Base-by-base conservation (phyloP, 1,140 invertebrate genomes). In the Lutraria rhynchaena region DNA sequence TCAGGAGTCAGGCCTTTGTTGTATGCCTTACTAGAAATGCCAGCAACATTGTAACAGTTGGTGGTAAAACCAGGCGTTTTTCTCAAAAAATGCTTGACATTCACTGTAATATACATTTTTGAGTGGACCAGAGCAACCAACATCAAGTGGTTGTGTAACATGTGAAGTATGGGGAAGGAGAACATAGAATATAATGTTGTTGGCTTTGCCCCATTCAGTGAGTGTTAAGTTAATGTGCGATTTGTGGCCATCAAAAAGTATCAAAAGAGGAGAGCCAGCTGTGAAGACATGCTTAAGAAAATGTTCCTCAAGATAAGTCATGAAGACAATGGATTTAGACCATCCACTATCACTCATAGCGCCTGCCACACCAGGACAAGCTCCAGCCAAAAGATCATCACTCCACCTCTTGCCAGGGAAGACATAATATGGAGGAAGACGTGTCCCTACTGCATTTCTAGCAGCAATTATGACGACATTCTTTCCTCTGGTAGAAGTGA, bases 401-500 rank as follows among this genome's bases (percentile, higher is more conserved):
- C 90, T 92, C 60, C 89, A 73, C 22, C 88, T 63, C 0, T 86
- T 88, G 31, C 90, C 89, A 76, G 91, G 91, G 71, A 92, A 93
- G 19, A 92, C 55, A 49, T 92, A 89, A 86, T 90, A 90, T 29
- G 91, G 88, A 5, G 90, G 90, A 55, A 92, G 86, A 46, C 77
- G 78, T n/a, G 76, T 57, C 49, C 90, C 90, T 11, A 87, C 29
- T 67, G 90, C 90, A 88, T 88, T 93, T 13, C 61, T 86, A 87
- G 90, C 92, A 31, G 76, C 84, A 1, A 89, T 90, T 27, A 93
- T 85, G 2, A 91, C 92, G 0, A 92, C 91, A 78, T 89, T 92
- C 85, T 92, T 87, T 9, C 87, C 90, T 85, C 90, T 92, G 83
- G 82, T 41, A 35, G 89, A 85, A 4, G 37, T 41, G 15, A 41